A percentile compares a stretch with the other conserved stretches of the same genome.
Evolutionary conservation across 2,888 invertebrate genomes (phyloP).

Genomic region (Cephonodes hylas): DNA sequence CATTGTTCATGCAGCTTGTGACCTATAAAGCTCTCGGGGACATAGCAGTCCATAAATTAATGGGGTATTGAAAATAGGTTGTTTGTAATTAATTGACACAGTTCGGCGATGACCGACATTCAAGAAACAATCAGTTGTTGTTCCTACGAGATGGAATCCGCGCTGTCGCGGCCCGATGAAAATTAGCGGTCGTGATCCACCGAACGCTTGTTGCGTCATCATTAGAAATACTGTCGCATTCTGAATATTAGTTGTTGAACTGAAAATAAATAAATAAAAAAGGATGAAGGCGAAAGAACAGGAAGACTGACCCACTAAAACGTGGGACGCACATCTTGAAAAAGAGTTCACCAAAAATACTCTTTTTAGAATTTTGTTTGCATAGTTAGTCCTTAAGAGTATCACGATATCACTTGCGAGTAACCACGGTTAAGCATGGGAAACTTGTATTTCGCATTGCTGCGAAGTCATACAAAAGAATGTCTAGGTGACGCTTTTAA

Average conservation of each 20-base stretch:
- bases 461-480: background rate
- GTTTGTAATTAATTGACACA: constrained; percentile 11
- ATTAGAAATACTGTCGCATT: constrained; percentile 38
- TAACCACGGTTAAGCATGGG: background rate
- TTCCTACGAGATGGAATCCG: constrained; percentile 30
- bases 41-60: constrained; percentile 8
- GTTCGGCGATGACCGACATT: constrained; percentile 14
- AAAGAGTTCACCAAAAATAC: no score
- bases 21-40: constrained; percentile 42
- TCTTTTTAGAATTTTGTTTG: no score
- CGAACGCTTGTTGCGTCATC: constrained; percentile 43
- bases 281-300: no score
- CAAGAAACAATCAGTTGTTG: constrained; percentile 30
- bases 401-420: no score
- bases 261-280: background rate
- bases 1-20: constrained; percentile 51
- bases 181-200: constrained; percentile 34
- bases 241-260: background rate
- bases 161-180: constrained; percentile 36
- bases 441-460: constrained; percentile 5
- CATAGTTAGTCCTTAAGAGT: background rate
- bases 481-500: constrained; percentile 25
- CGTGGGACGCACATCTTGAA: background rate
- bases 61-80: constrained; percentile 7
- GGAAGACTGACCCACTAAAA: background rate